Conservation (phyloP, 2,113 vertebrate genomes). For the Ornithorhynchus anatinus region DNA sequence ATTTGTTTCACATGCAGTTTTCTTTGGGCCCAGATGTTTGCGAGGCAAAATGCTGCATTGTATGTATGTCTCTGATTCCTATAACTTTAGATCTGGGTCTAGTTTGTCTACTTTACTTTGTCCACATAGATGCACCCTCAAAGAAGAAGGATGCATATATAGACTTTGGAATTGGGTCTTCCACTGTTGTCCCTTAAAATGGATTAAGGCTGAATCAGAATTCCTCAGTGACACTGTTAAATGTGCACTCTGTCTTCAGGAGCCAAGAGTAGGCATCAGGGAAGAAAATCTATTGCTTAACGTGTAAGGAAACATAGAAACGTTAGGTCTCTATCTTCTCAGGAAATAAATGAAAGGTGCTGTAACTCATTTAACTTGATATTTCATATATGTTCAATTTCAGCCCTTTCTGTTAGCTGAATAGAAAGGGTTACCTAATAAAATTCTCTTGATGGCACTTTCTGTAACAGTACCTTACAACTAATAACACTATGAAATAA, state of each 20-base stretch:
- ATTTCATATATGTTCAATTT: background rate
- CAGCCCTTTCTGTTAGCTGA: conserved; percentile 1
- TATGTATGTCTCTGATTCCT: no score
- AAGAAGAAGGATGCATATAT: no score
- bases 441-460: conserved; percentile 1
- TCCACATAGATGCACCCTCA: no score
- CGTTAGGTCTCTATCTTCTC: background rate
- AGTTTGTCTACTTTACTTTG: no score
- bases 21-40: no score
- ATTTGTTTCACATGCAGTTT: no score
- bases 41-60: no score
- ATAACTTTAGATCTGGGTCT: no score
- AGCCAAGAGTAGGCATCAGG: background rate
- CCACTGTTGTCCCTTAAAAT: no score
- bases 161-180: no score
- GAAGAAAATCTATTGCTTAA: conserved; percentile 1
- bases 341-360: background rate
- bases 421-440: background rate
- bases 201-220: background rate
- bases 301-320: background rate
- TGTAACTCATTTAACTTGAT: background rate
- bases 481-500: background rate
- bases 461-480: background rate
- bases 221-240: background rate
- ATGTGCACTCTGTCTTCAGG: background rate